Conservation (phyloP, 2,113 vertebrate genomes). For the Penelope pileata region DNA sequence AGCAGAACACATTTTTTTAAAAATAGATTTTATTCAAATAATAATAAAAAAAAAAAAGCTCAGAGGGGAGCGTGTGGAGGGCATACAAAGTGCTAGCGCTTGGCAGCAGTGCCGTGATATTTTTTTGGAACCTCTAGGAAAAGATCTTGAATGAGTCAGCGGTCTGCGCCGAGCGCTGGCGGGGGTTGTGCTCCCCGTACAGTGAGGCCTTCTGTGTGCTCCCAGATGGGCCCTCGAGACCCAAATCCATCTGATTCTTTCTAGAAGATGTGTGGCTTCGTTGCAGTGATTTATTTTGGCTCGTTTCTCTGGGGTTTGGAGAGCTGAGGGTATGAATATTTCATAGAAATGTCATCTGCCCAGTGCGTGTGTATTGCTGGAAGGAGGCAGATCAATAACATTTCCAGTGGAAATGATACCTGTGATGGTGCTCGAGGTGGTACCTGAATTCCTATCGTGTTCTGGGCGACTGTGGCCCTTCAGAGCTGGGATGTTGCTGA, state of each 20-base stretch:
- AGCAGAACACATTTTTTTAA: not conserved
- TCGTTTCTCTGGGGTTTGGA: not conserved
- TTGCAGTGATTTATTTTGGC: not conserved
- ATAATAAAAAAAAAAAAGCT: not conserved
- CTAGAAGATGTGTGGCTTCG: not conserved
- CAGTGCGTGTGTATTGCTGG: not conserved
- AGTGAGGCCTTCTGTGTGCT: not conserved
- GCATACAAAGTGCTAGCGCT: not conserved
- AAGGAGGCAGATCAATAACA: not conserved
- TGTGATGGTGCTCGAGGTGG: not conserved
- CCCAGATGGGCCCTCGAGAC: not conserved
- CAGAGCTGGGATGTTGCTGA: not conserved
- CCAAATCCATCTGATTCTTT: not conserved
- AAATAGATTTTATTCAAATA: not conserved
- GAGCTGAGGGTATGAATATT: not conserved
- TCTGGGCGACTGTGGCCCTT: not conserved
- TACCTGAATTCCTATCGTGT: not conserved
- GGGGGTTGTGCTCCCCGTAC: slow-evolving; percentile 55
- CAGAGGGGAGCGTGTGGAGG: not conserved
- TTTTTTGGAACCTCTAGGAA: slow-evolving; percentile 66
- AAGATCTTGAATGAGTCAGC: slow-evolving; percentile 66
- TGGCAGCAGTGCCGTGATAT: slow-evolving; percentile 15
- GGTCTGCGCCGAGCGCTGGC: slow-evolving; percentile 45
- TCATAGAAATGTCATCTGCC: not conserved
- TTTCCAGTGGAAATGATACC: not conserved